Conservation (phyloP, 2,113 vertebrate species). For the Ceyx margarethae region DNA sequence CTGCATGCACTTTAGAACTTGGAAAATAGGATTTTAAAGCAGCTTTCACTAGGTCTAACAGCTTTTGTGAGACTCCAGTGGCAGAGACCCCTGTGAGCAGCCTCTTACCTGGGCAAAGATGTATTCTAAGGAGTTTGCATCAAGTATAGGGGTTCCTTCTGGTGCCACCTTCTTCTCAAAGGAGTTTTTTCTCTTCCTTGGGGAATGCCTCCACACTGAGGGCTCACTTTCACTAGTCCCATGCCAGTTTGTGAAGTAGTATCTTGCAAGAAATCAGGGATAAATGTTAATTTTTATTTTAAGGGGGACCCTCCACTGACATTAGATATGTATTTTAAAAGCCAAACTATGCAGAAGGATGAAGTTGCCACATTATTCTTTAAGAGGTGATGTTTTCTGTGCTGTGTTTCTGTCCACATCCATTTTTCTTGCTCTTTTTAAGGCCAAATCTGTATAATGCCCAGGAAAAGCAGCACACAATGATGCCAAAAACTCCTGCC, state of each 20-base stretch:
- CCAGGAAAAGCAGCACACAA: background rate
- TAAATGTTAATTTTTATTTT: background rate
- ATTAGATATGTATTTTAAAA: background rate
- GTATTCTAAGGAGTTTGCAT: slow-evolving; percentile 87
- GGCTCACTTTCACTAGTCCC: slow-evolving; percentile 89
- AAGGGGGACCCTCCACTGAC: background rate
- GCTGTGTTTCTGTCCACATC: background rate
- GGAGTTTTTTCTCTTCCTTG: slow-evolving; percentile 82
- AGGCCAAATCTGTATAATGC: background rate
- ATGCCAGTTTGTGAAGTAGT: slow-evolving; percentile 97
- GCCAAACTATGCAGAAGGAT: background rate
- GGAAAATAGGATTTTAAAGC: background rate
- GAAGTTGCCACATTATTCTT: background rate
- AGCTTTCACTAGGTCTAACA: background rate
- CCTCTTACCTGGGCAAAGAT: slow-evolving; percentile 90
- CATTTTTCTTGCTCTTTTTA: background rate
- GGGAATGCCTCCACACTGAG: slow-evolving; percentile 90
- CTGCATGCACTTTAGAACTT: accelerated
- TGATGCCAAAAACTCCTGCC: background rate
- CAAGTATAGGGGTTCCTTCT: slow-evolving; percentile 89
- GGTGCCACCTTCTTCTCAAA: slow-evolving; percentile 75
- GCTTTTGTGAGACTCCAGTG: background rate
- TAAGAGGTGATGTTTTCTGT: background rate
- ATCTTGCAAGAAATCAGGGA: slow-evolving; percentile 72
- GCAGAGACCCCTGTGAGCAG: background rate